Percentiles rank a stretch among this genome's conserved stretches.
Evolutionary conservation across 2,797 vertebrate genomes (phyloP).

Genomic region (Benthosema pterotum): DNA sequence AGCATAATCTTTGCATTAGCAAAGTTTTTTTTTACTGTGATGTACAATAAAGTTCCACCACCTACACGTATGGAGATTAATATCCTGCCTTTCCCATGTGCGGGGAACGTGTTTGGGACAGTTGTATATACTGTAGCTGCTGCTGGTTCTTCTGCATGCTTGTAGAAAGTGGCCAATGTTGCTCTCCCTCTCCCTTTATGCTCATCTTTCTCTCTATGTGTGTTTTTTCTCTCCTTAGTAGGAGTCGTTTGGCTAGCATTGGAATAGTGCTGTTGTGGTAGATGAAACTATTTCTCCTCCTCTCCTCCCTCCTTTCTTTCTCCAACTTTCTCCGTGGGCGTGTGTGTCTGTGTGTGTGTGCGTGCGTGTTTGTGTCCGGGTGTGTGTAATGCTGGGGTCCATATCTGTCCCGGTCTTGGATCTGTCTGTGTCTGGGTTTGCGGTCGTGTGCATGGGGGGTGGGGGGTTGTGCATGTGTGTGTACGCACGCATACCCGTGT

Average conservation of each 20-base stretch:
- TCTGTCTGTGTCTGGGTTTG: slow-evolving; percentile 15
- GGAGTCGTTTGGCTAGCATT: slow-evolving; percentile 70
- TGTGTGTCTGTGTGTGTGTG: slow-evolving; percentile 33
- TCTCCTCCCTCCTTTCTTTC: slow-evolving; percentile 40
- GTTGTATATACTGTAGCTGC: slow-evolving; percentile 19
- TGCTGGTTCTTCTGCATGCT: slow-evolving; percentile 39
- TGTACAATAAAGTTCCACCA: neutral
- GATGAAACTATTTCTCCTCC: slow-evolving; percentile 75
- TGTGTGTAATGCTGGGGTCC: slow-evolving; percentile 2
- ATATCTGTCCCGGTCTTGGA: slow-evolving; percentile 1
- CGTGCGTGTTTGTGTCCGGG: slow-evolving; percentile 36
- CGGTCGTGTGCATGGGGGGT: slow-evolving; percentile 37
- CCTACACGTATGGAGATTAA: neutral
- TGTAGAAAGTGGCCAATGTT: slow-evolving; percentile 49
- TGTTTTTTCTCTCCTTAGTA: slow-evolving; percentile 69
- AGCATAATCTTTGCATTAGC: too few relatives aligned
- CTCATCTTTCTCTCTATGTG: slow-evolving; percentile 69
- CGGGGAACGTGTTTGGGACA: too few relatives aligned
- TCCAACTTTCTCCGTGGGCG: slow-evolving; percentile 52
- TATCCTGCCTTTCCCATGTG: too few relatives aligned
- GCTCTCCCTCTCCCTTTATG: slow-evolving; percentile 51
- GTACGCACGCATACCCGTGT: slow-evolving; percentile 10
- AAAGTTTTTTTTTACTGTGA: neutral
- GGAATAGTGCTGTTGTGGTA: slow-evolving; percentile 78
- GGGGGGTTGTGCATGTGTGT: slow-evolving; percentile 8